Conservation (phyloP, 1,140 invertebrate genomes). For the Protaetia brevitarsis region DNA sequence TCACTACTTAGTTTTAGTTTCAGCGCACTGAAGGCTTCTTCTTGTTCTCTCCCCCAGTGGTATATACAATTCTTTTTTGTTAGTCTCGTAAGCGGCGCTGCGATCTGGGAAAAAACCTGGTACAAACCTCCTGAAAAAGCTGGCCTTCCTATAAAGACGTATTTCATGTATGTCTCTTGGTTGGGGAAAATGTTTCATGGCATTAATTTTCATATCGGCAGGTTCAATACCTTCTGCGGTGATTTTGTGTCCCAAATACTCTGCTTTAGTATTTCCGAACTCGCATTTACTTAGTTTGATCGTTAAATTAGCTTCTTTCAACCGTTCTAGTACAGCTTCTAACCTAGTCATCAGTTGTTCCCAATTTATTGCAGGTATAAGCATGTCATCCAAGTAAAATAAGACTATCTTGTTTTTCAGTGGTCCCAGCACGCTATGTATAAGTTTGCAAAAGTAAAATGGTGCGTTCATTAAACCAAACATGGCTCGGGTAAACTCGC, state of each 20-base stretch:
- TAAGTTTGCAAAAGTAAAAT: conserved; percentile 35
- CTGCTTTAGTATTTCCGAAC: conserved; percentile 36
- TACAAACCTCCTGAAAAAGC: neutral
- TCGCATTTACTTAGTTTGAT: conserved; percentile 40
- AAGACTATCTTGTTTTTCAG: conserved; percentile 33
- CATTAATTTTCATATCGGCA: conserved; percentile 30
- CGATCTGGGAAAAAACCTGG: neutral
- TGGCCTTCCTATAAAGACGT: neutral
- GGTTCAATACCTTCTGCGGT: conserved; percentile 29
- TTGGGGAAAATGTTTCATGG: conserved; percentile 30
- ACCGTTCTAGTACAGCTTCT: conserved; percentile 29
- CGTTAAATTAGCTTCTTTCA: conserved; percentile 30
- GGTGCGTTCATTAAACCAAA: conserved; percentile 47
- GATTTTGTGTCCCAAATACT: conserved; percentile 37
- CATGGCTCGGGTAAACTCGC: conserved; percentile 47
- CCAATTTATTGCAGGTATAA: conserved; percentile 33
- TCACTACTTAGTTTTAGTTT: too few relatives aligned
- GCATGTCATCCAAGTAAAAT: conserved; percentile 38
- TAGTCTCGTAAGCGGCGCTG: too few relatives aligned
- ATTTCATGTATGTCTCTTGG: neutral
- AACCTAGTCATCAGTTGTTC: conserved; percentile 31
- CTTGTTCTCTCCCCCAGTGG: too few relatives aligned
- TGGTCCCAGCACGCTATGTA: conserved; percentile 36
- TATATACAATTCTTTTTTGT: too few relatives aligned
- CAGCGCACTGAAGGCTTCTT: too few relatives aligned